These are phyloP conservation scores for Elephantulus edwardii DNA, from an alignment of 2,113 vertebrate species.

Conservation along the genomic window DNA sequence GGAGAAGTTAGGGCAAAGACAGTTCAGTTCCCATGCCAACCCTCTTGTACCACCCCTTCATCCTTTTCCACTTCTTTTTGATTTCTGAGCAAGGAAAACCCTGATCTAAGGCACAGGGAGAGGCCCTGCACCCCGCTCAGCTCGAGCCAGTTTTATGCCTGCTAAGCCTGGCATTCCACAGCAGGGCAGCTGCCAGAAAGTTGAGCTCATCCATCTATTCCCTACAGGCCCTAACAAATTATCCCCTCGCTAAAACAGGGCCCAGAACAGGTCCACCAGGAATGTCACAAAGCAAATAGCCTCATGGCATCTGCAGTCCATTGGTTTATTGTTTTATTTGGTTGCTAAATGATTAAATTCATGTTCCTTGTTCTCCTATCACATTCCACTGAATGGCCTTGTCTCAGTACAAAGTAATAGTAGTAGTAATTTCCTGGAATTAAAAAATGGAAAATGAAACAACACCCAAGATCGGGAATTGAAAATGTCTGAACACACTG, in stretches of 20 bases:
- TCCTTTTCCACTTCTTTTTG: neutral
- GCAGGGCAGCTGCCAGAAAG: neutral
- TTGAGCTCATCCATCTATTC: neutral
- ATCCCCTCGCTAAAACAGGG: neutral
- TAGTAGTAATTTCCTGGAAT: conserved; percentile 2
- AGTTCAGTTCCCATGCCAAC: neutral
- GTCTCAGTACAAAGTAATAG: neutral
- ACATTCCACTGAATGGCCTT: neutral
- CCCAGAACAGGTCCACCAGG: neutral
- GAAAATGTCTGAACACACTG: neutral
- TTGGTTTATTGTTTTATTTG: neutral
- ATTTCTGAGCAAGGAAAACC: conserved; percentile 8
- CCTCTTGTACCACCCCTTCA: neutral
- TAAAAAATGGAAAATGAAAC: neutral
- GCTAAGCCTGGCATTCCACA: neutral
- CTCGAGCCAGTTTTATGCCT: neutral
- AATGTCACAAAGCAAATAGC: neutral
- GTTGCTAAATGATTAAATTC: conserved; percentile 1
- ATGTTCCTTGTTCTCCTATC: neutral
- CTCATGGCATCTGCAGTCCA: neutral
- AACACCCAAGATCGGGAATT: neutral
- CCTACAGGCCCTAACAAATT: neutral
- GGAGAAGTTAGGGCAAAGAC: conserved; percentile 20
- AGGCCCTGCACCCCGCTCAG: neutral
- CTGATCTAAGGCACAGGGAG: neutral